Conservation (phyloP, 2,797 vertebrate genomes). For the Lerista edwardsae region DNA sequence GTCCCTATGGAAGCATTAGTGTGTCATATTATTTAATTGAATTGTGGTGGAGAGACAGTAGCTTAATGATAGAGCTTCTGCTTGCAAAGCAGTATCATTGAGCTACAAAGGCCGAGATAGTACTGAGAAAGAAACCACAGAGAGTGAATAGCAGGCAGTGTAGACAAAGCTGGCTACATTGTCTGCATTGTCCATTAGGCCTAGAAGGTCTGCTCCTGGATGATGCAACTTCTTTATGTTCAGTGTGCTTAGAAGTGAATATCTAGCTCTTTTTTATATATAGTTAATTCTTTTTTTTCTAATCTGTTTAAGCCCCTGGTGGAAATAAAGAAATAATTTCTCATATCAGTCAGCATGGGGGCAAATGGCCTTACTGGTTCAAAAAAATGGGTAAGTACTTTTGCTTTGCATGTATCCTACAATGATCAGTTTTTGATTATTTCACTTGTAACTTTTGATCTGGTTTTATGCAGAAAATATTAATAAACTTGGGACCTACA, state of each 20-base stretch:
- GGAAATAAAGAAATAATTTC: constrained; percentile 78
- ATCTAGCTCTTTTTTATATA: background rate
- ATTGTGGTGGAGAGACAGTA: background rate
- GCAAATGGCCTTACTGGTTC: constrained; percentile 89
- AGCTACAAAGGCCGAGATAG: no score
- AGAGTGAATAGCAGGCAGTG: no score
- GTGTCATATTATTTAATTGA: constrained; percentile 5
- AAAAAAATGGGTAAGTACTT: constrained; percentile 85
- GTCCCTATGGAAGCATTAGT: background rate
- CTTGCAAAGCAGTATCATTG: no score
- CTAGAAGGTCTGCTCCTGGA: no score
- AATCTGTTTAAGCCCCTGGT: constrained; percentile 76
- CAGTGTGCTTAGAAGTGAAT: background rate
- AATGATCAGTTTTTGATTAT: constrained; percentile 24
- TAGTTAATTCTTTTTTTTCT: constrained; percentile 38
- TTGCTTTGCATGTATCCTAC: constrained; percentile 26
- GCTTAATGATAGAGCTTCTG: no score
- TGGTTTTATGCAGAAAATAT: constrained; percentile 80
- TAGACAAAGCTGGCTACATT: no score
- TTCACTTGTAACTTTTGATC: constrained; percentile 54
- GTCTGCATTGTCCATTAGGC: no score
- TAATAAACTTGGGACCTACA: constrained; percentile 84
- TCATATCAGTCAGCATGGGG: constrained; percentile 78
- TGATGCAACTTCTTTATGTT: no score
- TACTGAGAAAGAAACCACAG: no score